Percentiles rank a stretch among this genome's conserved stretches.
Conservation (phyloP, 2,113 vertebrate genomes). For the Trematomus loennbergii region DNA sequence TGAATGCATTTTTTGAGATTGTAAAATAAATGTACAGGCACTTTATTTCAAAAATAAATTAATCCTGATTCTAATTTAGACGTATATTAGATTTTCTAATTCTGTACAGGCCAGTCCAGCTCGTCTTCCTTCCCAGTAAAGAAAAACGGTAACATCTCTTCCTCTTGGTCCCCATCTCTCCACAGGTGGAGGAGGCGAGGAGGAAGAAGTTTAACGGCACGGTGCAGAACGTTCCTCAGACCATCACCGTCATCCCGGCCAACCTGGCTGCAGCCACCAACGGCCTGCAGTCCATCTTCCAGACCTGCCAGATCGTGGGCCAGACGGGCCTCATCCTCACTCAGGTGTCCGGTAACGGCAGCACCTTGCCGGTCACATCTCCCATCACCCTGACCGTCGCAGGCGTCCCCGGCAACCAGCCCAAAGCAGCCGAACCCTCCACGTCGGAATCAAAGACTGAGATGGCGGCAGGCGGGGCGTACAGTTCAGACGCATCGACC, state of each 20-base stretch:
- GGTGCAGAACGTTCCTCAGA: slow-evolving; percentile 94
- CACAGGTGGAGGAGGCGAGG: slow-evolving; percentile 93
- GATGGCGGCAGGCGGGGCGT: slow-evolving; percentile 76
- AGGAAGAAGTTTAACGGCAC: slow-evolving; percentile 98
- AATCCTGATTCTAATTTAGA: no score
- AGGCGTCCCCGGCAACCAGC: slow-evolving; percentile 88
- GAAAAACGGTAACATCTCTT: no score
- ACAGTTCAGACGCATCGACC: slow-evolving; percentile 83
- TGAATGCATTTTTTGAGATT: no score
- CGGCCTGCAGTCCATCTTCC: slow-evolving; percentile 95
- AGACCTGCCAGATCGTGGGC: slow-evolving; percentile 98
- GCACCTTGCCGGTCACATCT: slow-evolving; percentile 88
- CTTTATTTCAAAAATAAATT: no score
- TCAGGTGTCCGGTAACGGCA: slow-evolving; percentile 86
- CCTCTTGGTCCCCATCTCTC: neutral
- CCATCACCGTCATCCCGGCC: slow-evolving; percentile 96
- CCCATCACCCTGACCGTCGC: slow-evolving; percentile 93
- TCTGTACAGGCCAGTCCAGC: no score
- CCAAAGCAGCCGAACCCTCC: slow-evolving; percentile 80
- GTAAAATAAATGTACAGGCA: no score
- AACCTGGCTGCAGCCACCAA: slow-evolving; percentile 89
- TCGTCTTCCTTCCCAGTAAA: no score
- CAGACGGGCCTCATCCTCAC: slow-evolving; percentile 95
- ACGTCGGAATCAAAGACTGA: slow-evolving; percentile 62
- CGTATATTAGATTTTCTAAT: no score